These are phyloP conservation scores for Cephus sareptanus DNA, from an alignment of 2,888 invertebrate species.

Conservation along the genomic window DNA sequence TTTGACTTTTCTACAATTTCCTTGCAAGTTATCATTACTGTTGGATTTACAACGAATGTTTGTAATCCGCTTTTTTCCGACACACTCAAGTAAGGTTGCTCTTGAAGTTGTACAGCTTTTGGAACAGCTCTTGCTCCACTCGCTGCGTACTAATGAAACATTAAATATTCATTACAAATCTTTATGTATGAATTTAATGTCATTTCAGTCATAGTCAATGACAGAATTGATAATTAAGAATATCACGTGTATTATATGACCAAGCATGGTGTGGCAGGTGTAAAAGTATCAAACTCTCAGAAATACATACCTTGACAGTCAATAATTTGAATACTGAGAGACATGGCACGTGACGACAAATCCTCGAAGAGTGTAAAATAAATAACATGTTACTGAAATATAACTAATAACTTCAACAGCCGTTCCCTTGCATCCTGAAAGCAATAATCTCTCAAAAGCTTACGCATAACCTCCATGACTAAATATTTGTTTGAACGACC, in stretches of 20 bases:
- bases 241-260: background rate
- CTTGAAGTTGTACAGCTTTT: constrained; percentile 27
- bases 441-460: background rate
- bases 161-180: constrained; percentile 11
- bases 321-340: constrained; percentile 42
- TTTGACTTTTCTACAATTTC: constrained; percentile 22
- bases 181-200: constrained; percentile 2
- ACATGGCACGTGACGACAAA: constrained; percentile 47
- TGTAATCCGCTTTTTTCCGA: constrained; percentile 32
- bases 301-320: constrained; percentile 41
- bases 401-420: constrained; percentile 22
- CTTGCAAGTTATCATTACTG: constrained; percentile 28
- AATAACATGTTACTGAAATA: constrained; percentile 54
- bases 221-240: background rate
- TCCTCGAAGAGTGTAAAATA: constrained; percentile 39
- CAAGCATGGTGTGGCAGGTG: background rate
- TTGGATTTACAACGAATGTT: constrained; percentile 29
- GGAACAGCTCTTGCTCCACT: constrained; percentile 31
- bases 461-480: background rate
- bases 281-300: background rate
- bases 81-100: constrained; percentile 33
- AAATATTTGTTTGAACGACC: background rate
- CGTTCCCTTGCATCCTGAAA: constrained; percentile 36
- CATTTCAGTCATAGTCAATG: background rate
- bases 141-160: constrained; percentile 45